Conservation (phyloP, 53 echinoderm and acorn worm species). For the Actinopyga echinites region DNA sequence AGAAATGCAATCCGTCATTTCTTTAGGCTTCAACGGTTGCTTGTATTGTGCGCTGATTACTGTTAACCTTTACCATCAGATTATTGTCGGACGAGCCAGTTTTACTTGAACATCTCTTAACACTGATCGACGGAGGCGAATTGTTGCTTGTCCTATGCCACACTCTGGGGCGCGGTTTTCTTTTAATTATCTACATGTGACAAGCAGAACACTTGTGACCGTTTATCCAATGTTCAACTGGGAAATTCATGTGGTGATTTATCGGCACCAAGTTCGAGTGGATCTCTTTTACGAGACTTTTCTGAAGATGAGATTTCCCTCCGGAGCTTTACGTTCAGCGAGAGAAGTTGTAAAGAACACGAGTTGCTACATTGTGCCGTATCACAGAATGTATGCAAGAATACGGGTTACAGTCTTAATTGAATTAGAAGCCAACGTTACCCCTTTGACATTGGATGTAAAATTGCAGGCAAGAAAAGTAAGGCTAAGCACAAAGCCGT, state of each 20-base stretch:
- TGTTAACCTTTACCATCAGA: too few species aligned
- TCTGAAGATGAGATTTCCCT: slow-evolving; percentile 30
- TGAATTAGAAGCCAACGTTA: slow-evolving; percentile 6
- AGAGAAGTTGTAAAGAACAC: neutral
- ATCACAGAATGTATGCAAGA: too few species aligned
- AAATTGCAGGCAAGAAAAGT: too few species aligned
- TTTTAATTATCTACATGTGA: slow-evolving; percentile 35
- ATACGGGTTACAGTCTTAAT: slow-evolving; percentile 11
- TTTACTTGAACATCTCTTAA: too few species aligned
- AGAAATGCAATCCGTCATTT: too few species aligned
- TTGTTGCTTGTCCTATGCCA: neutral
- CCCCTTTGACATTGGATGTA: neutral
- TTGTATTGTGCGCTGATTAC: too few species aligned
- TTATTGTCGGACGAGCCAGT: too few species aligned
- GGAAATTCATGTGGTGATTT: slow-evolving; percentile 40
- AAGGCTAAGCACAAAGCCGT: too few species aligned
- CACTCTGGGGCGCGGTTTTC: neutral
- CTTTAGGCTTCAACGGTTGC: too few species aligned
- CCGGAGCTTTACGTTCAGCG: slow-evolving; percentile 21
- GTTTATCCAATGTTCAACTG: slow-evolving; percentile 42
- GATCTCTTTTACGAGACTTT: slow-evolving; percentile 28
- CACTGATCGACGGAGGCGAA: too few species aligned
- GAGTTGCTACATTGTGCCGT: neutral
- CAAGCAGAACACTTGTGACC: slow-evolving; percentile 37
- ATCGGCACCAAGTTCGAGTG: neutral